Evolutionary conservation across 2,797 vertebrate genomes (phyloP), one percentile per base, ranked within the genome.

Genomic region (Rhodeus uyekii): DNA sequence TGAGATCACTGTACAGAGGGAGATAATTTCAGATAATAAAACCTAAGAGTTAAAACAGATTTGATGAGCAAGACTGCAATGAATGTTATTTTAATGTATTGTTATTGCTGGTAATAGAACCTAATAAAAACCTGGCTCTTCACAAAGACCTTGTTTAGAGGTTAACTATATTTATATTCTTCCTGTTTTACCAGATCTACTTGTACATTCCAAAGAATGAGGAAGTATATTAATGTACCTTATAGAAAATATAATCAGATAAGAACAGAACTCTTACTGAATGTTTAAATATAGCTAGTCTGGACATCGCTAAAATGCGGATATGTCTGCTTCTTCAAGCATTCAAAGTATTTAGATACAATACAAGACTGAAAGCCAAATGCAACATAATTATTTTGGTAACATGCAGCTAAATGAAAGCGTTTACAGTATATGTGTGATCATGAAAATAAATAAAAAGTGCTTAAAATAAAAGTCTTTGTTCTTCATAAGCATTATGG

Each of bases 151-250:
- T 81, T 86, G 80, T 60, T n/a, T 39, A 78, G 71, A 84, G 82
- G 78, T 85, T 65, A 75, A 86, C 63, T 84, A 36, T 89, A 82
- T 84, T 76, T 79, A 69, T 83, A 19, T 82, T 78, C 46, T 73
- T 86, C 81, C 78, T 84, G 75, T 10, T 77, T 86, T n/a, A 61
- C 44, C 61, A 83, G 67, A 79, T 78, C 64, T 71, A 39, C 77
- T 86, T 82, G 85, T 67, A 83, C 63, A 10, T 63, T 61, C 60
- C 60, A 5, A 58, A 67, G 32, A 68, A 76, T 34, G 5, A 39
- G 61, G 60, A 67, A n/a, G 67, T 36, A 18, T 68, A 22, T 72
- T 58, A 78, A 39, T 60, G 32, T 74, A 65, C 82, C 36, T 58
- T 38, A 53, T 71, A 36, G 53, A 38, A 76, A 42, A 65, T 38